Percentiles rank a stretch among this genome's conserved stretches.
Conservation (phyloP, 2,113 vertebrate genomes). For the Poeciliopsis prolifica region DNA sequence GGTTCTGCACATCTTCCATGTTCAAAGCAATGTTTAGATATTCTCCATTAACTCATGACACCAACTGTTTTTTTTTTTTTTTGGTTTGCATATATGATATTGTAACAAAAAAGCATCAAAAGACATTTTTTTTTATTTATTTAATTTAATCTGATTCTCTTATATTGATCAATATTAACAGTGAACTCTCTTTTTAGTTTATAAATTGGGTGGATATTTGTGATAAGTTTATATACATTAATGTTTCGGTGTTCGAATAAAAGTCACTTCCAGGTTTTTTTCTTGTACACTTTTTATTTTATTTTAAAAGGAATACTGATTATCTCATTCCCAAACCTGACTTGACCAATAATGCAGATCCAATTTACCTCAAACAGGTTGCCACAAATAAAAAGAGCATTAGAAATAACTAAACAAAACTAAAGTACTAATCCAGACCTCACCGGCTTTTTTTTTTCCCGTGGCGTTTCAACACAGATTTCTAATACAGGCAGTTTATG, state of each 20-base stretch:
- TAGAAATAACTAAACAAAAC: constrained; percentile 28
- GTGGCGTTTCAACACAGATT: constrained; percentile 11
- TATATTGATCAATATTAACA: neutral
- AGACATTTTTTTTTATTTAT: too few species aligned
- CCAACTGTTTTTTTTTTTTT: too few species aligned
- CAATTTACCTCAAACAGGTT: constrained; percentile 21
- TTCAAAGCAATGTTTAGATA: too few species aligned
- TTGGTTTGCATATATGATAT: too few species aligned
- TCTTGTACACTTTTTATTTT: constrained; percentile 29
- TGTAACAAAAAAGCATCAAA: too few species aligned
- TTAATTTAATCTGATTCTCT: neutral
- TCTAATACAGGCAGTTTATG: constrained; percentile 43
- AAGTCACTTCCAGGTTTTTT: neutral
- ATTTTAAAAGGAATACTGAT: constrained; percentile 51
- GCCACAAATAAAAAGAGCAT: constrained; percentile 19
- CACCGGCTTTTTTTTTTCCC: constrained; percentile 13
- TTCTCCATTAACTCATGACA: too few species aligned
- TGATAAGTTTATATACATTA: neutral
- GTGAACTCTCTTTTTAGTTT: neutral
- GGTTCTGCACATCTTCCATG: neutral
- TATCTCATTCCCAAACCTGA: constrained; percentile 29
- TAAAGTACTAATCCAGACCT: neutral
- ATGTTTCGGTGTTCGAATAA: neutral
- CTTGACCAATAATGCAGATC: constrained; percentile 15
- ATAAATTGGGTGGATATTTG: neutral